Conservation (phyloP, 2,113 vertebrate species). For the Butorides virescens region DNA sequence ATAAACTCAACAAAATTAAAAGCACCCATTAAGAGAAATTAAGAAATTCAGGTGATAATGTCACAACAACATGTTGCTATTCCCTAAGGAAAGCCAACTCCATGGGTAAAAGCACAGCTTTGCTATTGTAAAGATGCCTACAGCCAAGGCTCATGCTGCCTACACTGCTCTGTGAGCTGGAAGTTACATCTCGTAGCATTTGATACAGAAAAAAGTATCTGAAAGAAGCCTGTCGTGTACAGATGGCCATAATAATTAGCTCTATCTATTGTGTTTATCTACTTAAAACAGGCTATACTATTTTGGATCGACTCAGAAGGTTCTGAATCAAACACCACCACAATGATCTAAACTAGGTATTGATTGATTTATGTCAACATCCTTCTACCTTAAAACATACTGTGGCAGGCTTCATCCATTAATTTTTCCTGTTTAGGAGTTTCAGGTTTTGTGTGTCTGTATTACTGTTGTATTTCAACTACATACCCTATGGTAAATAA, state of each 20-base stretch:
- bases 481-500: constrained; percentile 51
- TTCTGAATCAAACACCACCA: not conserved
- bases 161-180: not conserved
- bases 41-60: not conserved
- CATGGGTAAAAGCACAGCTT: not conserved
- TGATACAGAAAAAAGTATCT: not conserved
- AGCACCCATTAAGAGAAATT: not conserved
- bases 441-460: not conserved
- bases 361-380: constrained; percentile 9
- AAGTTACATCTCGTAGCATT: not conserved
- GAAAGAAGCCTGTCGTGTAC: not conserved
- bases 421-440: constrained; percentile 7
- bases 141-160: not conserved
- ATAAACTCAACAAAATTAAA: not conserved
- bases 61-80: not conserved
- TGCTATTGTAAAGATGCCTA: not conserved
- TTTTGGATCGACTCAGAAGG: not conserved
- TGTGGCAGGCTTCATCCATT: not conserved
- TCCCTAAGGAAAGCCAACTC: not conserved
- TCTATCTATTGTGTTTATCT: not conserved
- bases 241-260: not conserved
- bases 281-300: not conserved
- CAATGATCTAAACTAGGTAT: not conserved
- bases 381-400: not conserved
- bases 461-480: constrained; percentile 38